Conservation (phyloP, 2,888 invertebrate genomes). For the Epinotia bilunana region DNA sequence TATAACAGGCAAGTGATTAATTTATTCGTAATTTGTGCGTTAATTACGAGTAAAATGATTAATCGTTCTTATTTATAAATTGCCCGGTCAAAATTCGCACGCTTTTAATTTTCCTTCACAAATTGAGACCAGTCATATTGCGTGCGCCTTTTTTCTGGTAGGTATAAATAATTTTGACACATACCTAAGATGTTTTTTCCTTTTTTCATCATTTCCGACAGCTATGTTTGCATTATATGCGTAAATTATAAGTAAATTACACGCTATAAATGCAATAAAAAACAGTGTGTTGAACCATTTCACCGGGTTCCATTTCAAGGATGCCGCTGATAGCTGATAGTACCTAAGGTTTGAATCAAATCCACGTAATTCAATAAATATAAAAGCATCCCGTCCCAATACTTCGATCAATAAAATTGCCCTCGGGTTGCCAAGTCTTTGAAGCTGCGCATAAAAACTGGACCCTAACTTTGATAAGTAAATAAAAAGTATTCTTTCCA, state of each 20-base stretch:
- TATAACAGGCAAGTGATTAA: slow-evolving; percentile 32
- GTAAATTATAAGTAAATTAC: neutral
- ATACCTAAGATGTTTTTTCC: neutral
- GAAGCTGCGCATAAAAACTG: slow-evolving; percentile 37
- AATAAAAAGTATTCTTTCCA: slow-evolving; percentile 35
- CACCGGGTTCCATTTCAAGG: neutral
- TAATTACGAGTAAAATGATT: slow-evolving; percentile 38
- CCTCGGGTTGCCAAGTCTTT: slow-evolving; percentile 29
- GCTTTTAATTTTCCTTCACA: slow-evolving; percentile 6
- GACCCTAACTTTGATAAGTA: slow-evolving; percentile 28
- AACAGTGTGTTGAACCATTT: neutral
- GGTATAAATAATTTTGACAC: neutral
- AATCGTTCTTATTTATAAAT: slow-evolving; percentile 34
- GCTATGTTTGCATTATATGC: neutral
- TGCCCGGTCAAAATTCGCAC: neutral
- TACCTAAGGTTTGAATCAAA: slow-evolving; percentile 23
- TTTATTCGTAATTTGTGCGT: slow-evolving; percentile 32
- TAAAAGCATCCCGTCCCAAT: slow-evolving; percentile 31
- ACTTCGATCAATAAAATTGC: slow-evolving; percentile 29
- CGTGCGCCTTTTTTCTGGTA: neutral
- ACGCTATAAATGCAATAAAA: neutral
- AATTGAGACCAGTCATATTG: neutral
- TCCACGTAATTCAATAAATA: slow-evolving; percentile 37
- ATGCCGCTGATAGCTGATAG: neutral
- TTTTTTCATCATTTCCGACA: neutral